phyloP scores from a whole-genome alignment of 2,113 vertebrate genomes.

The Oryzias celebensis region DNA sequence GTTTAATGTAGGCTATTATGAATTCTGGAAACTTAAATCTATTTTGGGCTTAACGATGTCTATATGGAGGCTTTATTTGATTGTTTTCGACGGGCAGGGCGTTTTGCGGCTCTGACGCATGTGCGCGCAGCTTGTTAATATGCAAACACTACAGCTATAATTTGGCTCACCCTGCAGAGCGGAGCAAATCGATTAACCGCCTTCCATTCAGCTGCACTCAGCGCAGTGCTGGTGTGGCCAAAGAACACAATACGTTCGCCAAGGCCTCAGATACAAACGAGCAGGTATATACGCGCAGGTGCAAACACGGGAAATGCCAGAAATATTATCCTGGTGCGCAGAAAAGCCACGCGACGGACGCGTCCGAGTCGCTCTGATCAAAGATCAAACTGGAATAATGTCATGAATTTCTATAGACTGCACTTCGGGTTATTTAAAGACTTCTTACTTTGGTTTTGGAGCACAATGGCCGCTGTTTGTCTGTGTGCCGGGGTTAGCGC shows the following conservation, averaged over 20 bases:
- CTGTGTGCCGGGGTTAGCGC: constrained; percentile 75
- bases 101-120: background rate
- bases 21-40: too few species aligned
- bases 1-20: too few species aligned
- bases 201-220: constrained; percentile 66
- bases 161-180: constrained; percentile 54
- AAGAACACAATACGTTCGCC: constrained; percentile 47
- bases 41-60: too few species aligned
- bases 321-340: constrained; percentile 40
- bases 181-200: constrained; percentile 80
- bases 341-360: constrained; percentile 72
- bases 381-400: constrained; percentile 71
- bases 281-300: constrained; percentile 62
- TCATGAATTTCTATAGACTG: constrained; percentile 85
- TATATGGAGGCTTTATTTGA: too few species aligned
- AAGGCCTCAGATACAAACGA: constrained; percentile 32
- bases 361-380: constrained; percentile 69
- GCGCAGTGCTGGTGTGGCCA: constrained; percentile 56
- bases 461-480: constrained; percentile 76
- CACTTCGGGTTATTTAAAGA: constrained; percentile 77
- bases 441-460: constrained; percentile 73
- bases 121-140: background rate
- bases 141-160: constrained; percentile 29
- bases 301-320: constrained; percentile 34
- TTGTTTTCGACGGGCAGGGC: too few species aligned